Conservation (phyloP, 2,113 vertebrate genomes). For the Cathartes aura region DNA sequence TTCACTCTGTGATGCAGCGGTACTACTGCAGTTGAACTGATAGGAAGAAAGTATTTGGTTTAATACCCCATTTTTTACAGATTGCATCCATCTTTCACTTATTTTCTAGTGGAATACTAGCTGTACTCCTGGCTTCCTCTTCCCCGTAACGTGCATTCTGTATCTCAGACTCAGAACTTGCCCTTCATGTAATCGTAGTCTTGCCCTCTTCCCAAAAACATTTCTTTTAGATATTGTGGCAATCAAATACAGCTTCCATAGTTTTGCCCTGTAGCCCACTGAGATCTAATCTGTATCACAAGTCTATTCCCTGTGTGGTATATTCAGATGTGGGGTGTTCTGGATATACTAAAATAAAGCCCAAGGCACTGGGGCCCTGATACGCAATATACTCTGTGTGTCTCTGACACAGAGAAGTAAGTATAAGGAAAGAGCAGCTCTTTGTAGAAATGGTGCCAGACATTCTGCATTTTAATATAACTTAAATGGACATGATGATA, state of each 20-base stretch:
- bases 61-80: not conserved
- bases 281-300: not conserved
- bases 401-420: not conserved
- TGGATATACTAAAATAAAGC: not conserved
- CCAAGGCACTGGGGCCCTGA: no score
- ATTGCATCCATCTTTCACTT: not conserved
- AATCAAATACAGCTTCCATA: not conserved
- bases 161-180: not conserved
- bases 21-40: not conserved
- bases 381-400: not conserved
- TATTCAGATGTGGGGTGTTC: not conserved
- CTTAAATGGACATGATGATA: not conserved
- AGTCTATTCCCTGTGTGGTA: not conserved
- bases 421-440: not conserved
- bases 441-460: not conserved
- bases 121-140: not conserved
- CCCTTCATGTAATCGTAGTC: not conserved
- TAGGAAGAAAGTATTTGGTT: not conserved
- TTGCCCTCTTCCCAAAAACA: not conserved
- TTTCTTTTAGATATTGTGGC: not conserved
- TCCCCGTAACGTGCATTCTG: rapidly evolving
- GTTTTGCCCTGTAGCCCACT: not conserved
- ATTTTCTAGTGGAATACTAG: not conserved
- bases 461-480: not conserved
- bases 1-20: not conserved